phyloP scores from a whole-genome alignment of 2,888 invertebrate genomes.

The Sesia bembeciformis region DNA sequence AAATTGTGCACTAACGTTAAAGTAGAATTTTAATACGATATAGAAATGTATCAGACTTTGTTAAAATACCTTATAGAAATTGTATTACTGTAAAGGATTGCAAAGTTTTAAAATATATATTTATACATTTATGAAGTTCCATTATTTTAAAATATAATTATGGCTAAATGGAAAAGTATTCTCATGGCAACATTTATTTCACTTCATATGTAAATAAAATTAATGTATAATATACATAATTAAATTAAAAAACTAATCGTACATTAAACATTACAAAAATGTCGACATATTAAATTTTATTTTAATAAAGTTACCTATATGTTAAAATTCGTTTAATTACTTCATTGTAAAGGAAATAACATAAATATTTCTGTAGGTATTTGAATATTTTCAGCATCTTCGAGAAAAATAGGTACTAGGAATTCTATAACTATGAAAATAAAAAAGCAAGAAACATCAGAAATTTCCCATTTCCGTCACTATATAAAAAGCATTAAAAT shows the following conservation, averaged over 20 bases:
- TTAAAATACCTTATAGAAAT: neutral
- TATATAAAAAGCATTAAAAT: too few species aligned
- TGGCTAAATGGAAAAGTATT: slow-evolving; percentile 16
- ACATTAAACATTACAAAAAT: slow-evolving; percentile 7
- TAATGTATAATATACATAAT: slow-evolving; percentile 23
- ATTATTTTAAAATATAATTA: slow-evolving; percentile 18
- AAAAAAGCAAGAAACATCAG: too few species aligned
- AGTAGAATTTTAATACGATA: neutral
- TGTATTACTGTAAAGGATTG: neutral
- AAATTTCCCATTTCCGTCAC: too few species aligned
- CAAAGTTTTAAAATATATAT: neutral
- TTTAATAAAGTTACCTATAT: slow-evolving; percentile 6
- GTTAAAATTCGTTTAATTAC: slow-evolving; percentile 13
- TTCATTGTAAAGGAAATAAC: slow-evolving; percentile 9
- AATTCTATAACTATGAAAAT: too few species aligned
- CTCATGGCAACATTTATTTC: neutral
- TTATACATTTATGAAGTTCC: slow-evolving; percentile 14
- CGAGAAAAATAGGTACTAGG: too few species aligned
- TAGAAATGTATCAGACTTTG: neutral
- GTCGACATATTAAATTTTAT: slow-evolving; percentile 5
- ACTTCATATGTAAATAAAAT: slow-evolving; percentile 27
- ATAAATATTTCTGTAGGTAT: too few species aligned
- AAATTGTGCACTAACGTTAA: slow-evolving; percentile 46
- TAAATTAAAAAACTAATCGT: slow-evolving; percentile 15
- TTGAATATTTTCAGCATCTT: too few species aligned